Evolutionary conservation across 2,797 vertebrate species (phyloP), one percentile per base, ranked within the genome.

Genomic region (Pseudopleuronectes americanus): DNA sequence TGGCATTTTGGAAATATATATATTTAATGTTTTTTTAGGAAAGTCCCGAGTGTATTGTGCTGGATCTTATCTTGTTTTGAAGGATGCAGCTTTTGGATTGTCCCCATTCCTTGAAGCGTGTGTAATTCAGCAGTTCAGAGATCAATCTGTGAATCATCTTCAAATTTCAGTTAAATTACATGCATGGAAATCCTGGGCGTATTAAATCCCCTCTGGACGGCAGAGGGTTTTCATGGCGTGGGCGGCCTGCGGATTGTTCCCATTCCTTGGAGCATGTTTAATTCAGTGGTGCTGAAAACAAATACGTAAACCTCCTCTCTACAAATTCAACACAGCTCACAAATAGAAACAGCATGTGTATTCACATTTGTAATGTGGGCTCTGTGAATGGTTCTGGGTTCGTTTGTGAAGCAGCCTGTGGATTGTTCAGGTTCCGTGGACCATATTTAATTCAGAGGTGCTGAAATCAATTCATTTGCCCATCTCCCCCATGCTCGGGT

Each of bases 401-500:
- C 13, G 33, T 49, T 45, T n/a, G 57, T 21, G 51, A 74, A 73
- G 74, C 62, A 62, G 75, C 64, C 63, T 28, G 70, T 80, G 63
- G 73, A 79, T 85, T 83, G 64, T 83, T 80, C 36, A 12, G 71
- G 84, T 62, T 71, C 57, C 38, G 33, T 83, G 71, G 72, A 83
- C 61, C 82, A 87, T 76, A 81, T 87, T 87, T 86, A 85, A 90
- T 91, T 89, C 61, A 86, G 65, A 89, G 80, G 80, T 77, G 73
- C 57, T 84, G 81, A 81, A 85, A 85, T 87, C 52, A 64, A 81
- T 86, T 84, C 56, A 80, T 83, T 47, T 69, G 74, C 67, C 75
- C 79, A 71, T 68, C 72, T 57, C 67, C 79, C 79, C 71, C 3
- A 22, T 33, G 59, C 72, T 69, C 8, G 63, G 24, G 78, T 88